Percentiles rank a stretch among this genome's conserved stretches.
These are phyloP conservation scores for Tetrax tetrax DNA, from an alignment of 2,113 vertebrate genomes.

Conservation along the genomic window DNA sequence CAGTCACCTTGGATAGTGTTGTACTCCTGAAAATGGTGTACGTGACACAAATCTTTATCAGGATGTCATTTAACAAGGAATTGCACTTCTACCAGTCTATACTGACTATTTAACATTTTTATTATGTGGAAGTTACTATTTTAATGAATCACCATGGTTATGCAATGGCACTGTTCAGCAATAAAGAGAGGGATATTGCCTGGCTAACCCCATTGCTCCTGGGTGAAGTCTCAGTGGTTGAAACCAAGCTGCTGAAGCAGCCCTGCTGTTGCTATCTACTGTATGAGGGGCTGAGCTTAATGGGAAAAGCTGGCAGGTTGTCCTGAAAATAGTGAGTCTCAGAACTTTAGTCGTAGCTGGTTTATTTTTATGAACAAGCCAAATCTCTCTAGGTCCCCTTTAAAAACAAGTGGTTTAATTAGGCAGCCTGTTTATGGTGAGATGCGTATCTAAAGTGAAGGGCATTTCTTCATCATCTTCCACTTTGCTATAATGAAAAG, in stretches of 20 bases:
- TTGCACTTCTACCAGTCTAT: background rate
- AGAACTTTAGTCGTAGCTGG: background rate
- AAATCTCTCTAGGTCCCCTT: background rate
- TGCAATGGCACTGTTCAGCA: background rate
- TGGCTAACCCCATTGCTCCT: background rate
- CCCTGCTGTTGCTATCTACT: background rate
- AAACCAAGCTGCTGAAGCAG: background rate
- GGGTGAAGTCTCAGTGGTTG: background rate
- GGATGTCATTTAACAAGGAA: background rate
- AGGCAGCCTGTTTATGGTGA: constrained; percentile 4
- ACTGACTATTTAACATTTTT: background rate
- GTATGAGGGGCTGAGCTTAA: background rate
- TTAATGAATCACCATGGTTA: constrained; percentile 32
- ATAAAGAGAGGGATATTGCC: constrained; percentile 8
- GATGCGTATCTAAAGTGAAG: constrained; percentile 20
- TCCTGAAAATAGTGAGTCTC: background rate
- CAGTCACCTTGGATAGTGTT: constrained; percentile 1
- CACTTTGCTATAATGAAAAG: background rate
- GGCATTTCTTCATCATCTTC: constrained; percentile 23
- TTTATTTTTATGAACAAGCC: constrained; percentile 4
- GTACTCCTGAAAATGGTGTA: background rate
- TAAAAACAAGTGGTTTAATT: constrained; percentile 17
- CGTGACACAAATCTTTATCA: constrained; percentile 15
- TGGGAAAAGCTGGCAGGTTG: background rate
- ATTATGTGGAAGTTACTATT: constrained; percentile 42